A percentile compares a stretch with the other conserved stretches of the same genome.
Conservation (phyloP, 2,888 invertebrate genomes). For the Meiosimyza platycephala region DNA sequence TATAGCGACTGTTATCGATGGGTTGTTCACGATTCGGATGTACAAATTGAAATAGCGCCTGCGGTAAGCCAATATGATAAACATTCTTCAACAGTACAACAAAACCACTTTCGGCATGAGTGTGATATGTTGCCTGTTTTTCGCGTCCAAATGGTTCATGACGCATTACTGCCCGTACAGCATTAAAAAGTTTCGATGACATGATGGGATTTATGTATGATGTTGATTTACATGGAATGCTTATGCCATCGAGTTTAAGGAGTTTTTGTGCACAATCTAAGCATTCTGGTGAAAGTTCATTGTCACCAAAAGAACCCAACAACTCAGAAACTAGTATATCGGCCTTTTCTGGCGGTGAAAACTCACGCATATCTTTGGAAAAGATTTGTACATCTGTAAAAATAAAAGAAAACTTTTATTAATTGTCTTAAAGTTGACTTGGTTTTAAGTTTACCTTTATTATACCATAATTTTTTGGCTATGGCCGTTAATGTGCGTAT, state of each 20-base stretch:
- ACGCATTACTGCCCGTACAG: slow-evolving; percentile 69
- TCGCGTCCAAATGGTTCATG: slow-evolving; percentile 53
- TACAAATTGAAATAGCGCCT: slow-evolving; percentile 82
- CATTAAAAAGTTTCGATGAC: slow-evolving; percentile 86
- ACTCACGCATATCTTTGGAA: slow-evolving; percentile 87
- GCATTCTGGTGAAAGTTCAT: slow-evolving; percentile 98
- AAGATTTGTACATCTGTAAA: slow-evolving; percentile 77
- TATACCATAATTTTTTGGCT: slow-evolving; percentile 82
- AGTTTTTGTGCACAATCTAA: slow-evolving; percentile 92
- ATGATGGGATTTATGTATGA: slow-evolving; percentile 95
- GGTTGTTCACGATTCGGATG: slow-evolving; percentile 85
- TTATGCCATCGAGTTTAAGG: slow-evolving; percentile 86
- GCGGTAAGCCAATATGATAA: slow-evolving; percentile 62
- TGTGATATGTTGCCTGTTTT: slow-evolving; percentile 52
- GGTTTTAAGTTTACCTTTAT: slow-evolving; percentile 64
- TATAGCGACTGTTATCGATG: slow-evolving; percentile 80
- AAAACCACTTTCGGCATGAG: slow-evolving; percentile 83
- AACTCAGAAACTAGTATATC: slow-evolving; percentile 97
- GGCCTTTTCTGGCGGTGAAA: slow-evolving; percentile 84
- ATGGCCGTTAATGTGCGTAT: slow-evolving; percentile 84
- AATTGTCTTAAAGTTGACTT: background rate
- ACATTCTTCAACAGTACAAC: slow-evolving; percentile 78
- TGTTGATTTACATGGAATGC: slow-evolving; percentile 89
- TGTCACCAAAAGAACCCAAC: slow-evolving; percentile 97
- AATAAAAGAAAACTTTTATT: background rate